Conservation (phyloP, 2,113 vertebrate genomes). For the Coregonus clupeaformis region DNA sequence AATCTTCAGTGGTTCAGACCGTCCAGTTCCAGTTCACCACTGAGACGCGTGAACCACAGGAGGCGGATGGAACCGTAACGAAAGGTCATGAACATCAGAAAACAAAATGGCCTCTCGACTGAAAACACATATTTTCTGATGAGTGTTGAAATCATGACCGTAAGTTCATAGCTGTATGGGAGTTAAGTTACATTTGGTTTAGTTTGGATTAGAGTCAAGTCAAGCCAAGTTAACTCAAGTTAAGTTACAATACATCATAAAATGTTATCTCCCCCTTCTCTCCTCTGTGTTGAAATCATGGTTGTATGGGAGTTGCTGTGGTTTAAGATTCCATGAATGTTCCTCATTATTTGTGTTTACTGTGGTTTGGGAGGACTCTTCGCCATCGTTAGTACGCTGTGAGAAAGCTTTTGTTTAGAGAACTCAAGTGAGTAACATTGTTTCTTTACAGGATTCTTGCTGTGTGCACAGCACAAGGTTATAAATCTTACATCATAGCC, state of each 20-base stretch:
- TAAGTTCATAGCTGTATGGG: too few relatives aligned
- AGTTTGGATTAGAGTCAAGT: too few relatives aligned
- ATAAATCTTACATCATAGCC: neutral
- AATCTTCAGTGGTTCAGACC: neutral
- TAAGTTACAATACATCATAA: too few relatives aligned
- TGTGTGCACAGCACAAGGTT: conserved; percentile 8
- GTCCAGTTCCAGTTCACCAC: conserved; percentile 5
- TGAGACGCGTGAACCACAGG: neutral
- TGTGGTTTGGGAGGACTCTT: conserved; percentile 44
- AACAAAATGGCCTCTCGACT: conserved; percentile 10
- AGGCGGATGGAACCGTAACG: neutral
- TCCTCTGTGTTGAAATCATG: conserved; percentile 29
- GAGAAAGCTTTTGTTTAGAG: conserved; percentile 33
- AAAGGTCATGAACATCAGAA: neutral
- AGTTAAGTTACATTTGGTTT: too few relatives aligned
- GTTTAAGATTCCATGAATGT: conserved; percentile 45
- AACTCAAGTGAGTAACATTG: conserved; percentile 36
- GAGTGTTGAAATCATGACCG: too few relatives aligned
- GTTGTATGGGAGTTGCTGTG: conserved; percentile 29
- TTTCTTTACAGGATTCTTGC: conserved; percentile 29
- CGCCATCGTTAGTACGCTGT: conserved; percentile 43
- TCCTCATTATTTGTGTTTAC: conserved; percentile 51
- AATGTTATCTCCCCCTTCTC: neutral
- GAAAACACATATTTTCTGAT: too few relatives aligned
- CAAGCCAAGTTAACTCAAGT: too few relatives aligned